Evolutionary conservation across 1,140 invertebrate species (phyloP).

Genomic region (Sitobion miscanthi): DNA sequence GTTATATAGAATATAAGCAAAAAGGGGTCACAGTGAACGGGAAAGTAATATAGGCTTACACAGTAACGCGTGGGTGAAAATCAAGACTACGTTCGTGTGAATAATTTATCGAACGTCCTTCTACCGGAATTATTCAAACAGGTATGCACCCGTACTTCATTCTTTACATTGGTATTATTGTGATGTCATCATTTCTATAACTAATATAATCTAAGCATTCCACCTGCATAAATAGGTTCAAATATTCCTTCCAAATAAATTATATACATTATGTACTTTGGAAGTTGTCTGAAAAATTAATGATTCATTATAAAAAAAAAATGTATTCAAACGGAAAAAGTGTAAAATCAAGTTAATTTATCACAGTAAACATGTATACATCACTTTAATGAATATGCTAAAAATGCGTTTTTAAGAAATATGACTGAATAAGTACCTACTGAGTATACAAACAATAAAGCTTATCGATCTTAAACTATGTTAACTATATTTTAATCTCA

Average conservation of each 20-base stretch:
- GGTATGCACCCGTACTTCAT: background rate
- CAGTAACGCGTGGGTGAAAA: background rate
- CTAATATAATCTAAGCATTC: background rate
- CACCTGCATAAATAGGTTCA: background rate
- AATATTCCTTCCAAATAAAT: background rate
- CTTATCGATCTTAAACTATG: background rate
- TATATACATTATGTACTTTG: background rate
- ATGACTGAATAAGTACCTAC: background rate
- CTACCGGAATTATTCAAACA: constrained; percentile 5
- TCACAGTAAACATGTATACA: background rate
- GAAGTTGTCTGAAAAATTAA: background rate
- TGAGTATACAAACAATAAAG: background rate
- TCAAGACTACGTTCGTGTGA: constrained; percentile 31
- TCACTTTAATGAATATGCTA: background rate
- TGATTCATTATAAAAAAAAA: constrained; percentile 16
- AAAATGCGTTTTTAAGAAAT: background rate
- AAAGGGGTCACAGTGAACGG: background rate
- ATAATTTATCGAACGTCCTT: constrained; percentile 41
- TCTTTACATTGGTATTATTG: background rate
- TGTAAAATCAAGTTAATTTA: background rate
- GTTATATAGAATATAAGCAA: background rate
- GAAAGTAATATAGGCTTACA: background rate
- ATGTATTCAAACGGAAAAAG: background rate
- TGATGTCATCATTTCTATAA: background rate
- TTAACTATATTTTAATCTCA: background rate